phyloP scores from a whole-genome alignment of 2,888 invertebrate genomes.

The Xanthorhoe designata region DNA sequence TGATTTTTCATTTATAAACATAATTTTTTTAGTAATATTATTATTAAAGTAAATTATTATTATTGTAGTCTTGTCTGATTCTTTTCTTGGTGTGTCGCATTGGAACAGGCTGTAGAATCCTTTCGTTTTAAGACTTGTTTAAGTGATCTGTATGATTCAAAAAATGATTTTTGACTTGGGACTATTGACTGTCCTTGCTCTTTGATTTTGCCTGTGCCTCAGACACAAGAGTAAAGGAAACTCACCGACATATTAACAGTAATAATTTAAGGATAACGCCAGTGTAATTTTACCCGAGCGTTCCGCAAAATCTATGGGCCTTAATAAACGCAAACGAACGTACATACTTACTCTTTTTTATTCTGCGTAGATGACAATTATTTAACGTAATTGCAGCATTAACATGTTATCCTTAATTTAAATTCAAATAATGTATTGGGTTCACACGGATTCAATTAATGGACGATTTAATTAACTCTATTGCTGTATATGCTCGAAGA shows the following conservation, averaged over 20 bases:
- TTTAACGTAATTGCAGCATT: slow-evolving; percentile 77
- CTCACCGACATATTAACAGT: slow-evolving; percentile 80
- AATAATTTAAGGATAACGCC: slow-evolving; percentile 81
- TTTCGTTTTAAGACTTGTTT: no score
- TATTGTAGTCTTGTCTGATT: no score
- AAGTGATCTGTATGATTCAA: no score
- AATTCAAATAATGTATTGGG: slow-evolving; percentile 66
- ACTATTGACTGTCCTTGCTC: no score
- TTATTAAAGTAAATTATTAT: no score
- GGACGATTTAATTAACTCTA: slow-evolving; percentile 57
- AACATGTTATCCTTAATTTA: slow-evolving; percentile 75
- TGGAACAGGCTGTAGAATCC: no score
- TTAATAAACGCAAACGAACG: slow-evolving; percentile 79
- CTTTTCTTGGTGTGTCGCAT: no score
- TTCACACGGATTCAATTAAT: slow-evolving; percentile 58
- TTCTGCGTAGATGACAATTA: slow-evolving; percentile 64
- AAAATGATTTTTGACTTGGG: no score
- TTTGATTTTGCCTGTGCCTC: slow-evolving; percentile 1
- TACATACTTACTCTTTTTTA: slow-evolving; percentile 30
- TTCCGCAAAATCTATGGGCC: slow-evolving; percentile 79
- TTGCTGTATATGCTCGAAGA: slow-evolving; percentile 21
- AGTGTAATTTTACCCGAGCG: slow-evolving; percentile 75
- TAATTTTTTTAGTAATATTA: no score
- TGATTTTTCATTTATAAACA: no score
- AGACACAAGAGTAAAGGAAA: slow-evolving; percentile 23